Evolutionary conservation across 2,888 invertebrate species (phyloP).

Genomic region (Microplitis manilae): DNA sequence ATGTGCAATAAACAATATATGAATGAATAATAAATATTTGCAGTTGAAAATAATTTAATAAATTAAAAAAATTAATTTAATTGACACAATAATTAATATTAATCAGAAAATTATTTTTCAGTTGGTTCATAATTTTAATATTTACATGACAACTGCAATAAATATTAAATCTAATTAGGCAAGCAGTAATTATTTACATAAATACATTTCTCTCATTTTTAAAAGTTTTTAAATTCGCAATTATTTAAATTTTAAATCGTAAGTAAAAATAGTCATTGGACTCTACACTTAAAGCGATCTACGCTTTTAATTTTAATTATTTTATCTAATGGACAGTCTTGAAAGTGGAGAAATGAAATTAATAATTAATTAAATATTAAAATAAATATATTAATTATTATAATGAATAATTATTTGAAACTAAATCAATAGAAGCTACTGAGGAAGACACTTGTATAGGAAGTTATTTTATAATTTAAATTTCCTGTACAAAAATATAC

Average conservation of each 20-base stretch:
- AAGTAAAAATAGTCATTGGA: background rate
- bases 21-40: slow-evolving; percentile 17
- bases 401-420: background rate
- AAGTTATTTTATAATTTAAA: slow-evolving; percentile 44
- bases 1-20: slow-evolving; percentile 1
- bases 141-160: slow-evolving; percentile 49
- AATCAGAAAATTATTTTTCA: too few relatives aligned
- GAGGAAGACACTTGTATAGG: slow-evolving; percentile 47
- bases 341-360: background rate
- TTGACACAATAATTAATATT: too few relatives aligned
- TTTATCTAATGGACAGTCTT: background rate
- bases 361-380: background rate
- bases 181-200: slow-evolving; percentile 56
- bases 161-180: slow-evolving; percentile 57
- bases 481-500: slow-evolving; percentile 57
- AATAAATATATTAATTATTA: background rate
- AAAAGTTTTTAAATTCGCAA: slow-evolving; percentile 13
- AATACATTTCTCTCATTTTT: slow-evolving; percentile 47
- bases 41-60: background rate
- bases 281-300: slow-evolving; percentile 13
- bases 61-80: background rate
- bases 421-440: slow-evolving; percentile 14
- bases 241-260: background rate
- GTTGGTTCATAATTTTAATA: background rate
- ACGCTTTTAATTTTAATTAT: background rate